Base-by-base conservation (phyloP, 23 tunicate genomes). In the Clavelina lepadiformis region DNA sequence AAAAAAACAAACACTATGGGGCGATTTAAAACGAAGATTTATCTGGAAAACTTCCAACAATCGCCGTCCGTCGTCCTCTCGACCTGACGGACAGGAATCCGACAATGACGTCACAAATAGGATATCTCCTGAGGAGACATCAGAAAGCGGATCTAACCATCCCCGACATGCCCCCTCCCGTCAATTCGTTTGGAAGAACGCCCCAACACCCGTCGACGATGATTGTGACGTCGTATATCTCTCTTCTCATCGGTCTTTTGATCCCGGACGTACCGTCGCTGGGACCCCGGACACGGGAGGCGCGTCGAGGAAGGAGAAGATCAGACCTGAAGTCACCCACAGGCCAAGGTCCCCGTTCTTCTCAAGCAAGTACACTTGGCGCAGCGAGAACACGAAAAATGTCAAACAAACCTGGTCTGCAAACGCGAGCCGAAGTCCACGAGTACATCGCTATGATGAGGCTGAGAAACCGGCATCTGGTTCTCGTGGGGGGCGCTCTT, bases 101-200 rank as follows among this genome's bases (percentile, higher is more conserved):
- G 76, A 70, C 15, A 56, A 20, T 19, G 13, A 21, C 28, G 66
- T 15, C 5, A 4, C 38, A 19, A 54, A 53, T 19, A 19, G 23
- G 2, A 29, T 5, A 1, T 31, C 45, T 2, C 2, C 62, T 7
- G 15, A 51, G 18, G 25, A 51, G 4, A 50, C 82, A 1, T 27
- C 73, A 3, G 73, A 56, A 1, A 46, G 34, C 19, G 33, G 28
- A 20, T 63, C 63, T 6, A n/a, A 51, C 1, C n/a, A 2, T 2
- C 38, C 58, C 33, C 38, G 67, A 31, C 75, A 34, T 58, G 75
- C 84, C 18, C 75, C 84, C 1, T 78, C 84, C 34, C 30, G 84
- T 1, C 75, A 78, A 34, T 78, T 36, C 28, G 74, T 78, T 2
- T 78, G 84, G 84, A 78, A 78, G 60, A 53, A 75, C 8, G 34